Percentiles rank a stretch among this genome's conserved stretches.
Conservation (phyloP, 2,888 invertebrate genomes). For the Cephus spinipes region DNA sequence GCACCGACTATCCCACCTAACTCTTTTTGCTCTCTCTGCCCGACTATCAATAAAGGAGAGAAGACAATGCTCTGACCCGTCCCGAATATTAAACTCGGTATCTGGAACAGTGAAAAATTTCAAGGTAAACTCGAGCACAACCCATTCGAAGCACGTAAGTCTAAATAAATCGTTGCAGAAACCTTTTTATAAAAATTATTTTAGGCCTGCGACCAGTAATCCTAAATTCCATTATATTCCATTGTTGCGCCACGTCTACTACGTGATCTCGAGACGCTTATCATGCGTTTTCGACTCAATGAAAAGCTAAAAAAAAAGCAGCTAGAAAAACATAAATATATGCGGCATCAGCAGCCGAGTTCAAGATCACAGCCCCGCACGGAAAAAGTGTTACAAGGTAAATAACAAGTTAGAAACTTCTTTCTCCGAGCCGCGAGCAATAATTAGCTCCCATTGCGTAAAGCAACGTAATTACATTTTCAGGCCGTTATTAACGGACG, state of each 20-base stretch:
- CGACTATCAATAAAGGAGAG: background rate
- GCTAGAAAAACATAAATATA: background rate
- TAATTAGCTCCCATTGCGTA: background rate
- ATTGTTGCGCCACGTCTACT: background rate
- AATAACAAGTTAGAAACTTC: background rate
- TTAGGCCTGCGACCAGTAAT: background rate
- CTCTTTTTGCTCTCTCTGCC: background rate
- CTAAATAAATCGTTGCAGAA: background rate
- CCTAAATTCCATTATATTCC: background rate
- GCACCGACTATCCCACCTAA: too few relatives aligned
- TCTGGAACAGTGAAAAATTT: background rate
- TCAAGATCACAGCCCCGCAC: background rate
- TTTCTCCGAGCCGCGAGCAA: background rate
- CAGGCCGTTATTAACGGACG: background rate
- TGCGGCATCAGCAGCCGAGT: background rate
- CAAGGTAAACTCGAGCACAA: background rate
- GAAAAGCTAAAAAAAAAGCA: background rate
- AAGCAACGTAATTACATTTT: background rate
- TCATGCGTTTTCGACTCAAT: background rate
- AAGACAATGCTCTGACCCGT: background rate
- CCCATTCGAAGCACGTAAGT: background rate
- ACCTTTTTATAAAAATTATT: background rate
- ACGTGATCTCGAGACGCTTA: background rate
- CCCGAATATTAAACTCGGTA: background rate
- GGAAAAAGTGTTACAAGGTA: background rate